phyloP scores from a whole-genome alignment of 2,888 invertebrate genomes.

The Linnaemya vulpina region DNA sequence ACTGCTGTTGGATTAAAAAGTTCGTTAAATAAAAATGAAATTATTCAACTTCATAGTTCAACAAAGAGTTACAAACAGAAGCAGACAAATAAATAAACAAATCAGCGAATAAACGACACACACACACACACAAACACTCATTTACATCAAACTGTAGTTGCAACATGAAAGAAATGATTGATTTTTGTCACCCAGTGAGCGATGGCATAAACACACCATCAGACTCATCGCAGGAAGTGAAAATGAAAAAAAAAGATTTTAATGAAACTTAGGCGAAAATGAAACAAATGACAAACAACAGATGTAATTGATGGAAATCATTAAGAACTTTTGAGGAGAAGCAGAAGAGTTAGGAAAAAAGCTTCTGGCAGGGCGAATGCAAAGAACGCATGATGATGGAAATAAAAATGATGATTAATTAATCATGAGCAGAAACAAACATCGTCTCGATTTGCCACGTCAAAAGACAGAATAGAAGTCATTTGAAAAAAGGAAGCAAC shows the following conservation, averaged over 20 bases:
- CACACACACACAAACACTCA: background rate
- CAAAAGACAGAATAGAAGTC: background rate
- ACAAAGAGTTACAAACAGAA: background rate
- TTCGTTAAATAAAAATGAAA: constrained; percentile 14
- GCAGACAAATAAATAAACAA: constrained; percentile 31
- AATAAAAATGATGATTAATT: constrained; percentile 61
- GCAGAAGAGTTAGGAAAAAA: background rate
- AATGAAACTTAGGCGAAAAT: constrained; percentile 57
- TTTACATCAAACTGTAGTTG: constrained; percentile 43
- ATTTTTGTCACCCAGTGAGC: constrained; percentile 67
- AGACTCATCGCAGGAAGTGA: background rate
- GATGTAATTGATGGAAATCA: constrained; percentile 68
- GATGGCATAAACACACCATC: constrained; percentile 8
- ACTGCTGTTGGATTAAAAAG: background rate
- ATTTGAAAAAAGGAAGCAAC: background rate
- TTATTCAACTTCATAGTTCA: constrained; percentile 15
- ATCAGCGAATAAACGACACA: constrained; percentile 10
- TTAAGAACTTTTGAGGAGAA: constrained; percentile 18
- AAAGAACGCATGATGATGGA: constrained; percentile 51
- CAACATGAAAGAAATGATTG: constrained; percentile 66
- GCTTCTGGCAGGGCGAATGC: constrained; percentile 23
- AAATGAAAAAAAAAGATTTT: constrained; percentile 31
- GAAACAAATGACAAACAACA: constrained; percentile 61
- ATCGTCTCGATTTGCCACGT: background rate
- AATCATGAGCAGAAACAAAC: constrained; percentile 65